phyloP scores from a whole-genome alignment of 1,140 invertebrate species.

The Linepithema humile region DNA sequence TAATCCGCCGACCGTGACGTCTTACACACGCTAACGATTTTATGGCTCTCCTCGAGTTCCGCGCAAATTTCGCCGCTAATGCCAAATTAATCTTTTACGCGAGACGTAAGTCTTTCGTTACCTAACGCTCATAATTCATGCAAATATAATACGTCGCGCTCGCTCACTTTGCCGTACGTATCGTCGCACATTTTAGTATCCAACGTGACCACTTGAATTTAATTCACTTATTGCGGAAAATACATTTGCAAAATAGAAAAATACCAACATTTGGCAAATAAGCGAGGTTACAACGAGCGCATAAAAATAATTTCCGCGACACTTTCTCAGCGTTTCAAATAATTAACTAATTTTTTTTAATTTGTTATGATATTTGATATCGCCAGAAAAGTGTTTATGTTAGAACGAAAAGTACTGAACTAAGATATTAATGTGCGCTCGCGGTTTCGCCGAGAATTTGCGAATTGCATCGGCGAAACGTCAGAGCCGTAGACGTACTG shows the following conservation, averaged over 20 bases:
- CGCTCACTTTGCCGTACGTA: background rate
- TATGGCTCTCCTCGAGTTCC: background rate
- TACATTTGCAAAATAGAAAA: background rate
- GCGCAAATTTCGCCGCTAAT: background rate
- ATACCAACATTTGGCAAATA: background rate
- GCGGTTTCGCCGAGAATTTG: constrained; percentile 36
- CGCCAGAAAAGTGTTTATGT: constrained; percentile 2
- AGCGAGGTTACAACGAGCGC: background rate
- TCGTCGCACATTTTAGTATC: background rate
- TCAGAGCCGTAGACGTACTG: constrained; percentile 34
- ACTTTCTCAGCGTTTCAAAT: background rate
- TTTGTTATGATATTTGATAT: background rate
- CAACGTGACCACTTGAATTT: background rate
- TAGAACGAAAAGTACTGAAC: background rate
- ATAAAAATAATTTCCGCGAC: background rate
- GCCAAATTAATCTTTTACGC: constrained; percentile 39
- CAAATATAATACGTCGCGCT: background rate
- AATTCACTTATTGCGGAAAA: background rate
- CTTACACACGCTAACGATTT: constrained; percentile 28
- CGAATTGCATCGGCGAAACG: constrained; percentile 54
- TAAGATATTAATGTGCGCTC: constrained; percentile 9
- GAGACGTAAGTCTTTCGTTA: background rate
- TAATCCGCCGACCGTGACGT: constrained; percentile 21
- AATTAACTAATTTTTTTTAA: background rate
- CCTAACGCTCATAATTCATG: constrained; percentile 10